phyloP scores from a whole-genome alignment of 2,113 vertebrate genomes.

The Aptenodytes patagonicus region DNA sequence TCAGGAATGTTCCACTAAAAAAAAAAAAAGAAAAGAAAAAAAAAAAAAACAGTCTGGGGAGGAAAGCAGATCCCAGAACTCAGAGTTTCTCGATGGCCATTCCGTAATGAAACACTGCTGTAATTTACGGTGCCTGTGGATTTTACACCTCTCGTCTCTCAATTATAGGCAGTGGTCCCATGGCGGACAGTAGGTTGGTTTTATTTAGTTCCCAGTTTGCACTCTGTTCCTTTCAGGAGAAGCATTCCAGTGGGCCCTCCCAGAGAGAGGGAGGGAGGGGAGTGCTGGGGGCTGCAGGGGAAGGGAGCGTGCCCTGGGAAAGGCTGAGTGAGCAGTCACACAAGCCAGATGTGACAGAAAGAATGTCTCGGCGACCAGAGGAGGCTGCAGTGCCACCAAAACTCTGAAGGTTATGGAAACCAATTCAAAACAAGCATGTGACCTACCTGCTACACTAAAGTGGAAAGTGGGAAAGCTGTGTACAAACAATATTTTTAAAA shows the following conservation, averaged over 20 bases:
- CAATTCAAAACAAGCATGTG: not conserved
- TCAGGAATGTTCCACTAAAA: not conserved
- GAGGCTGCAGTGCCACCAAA: not conserved
- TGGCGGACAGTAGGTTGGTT: not conserved
- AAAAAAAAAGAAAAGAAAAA: not conserved
- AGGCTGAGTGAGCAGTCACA: not conserved
- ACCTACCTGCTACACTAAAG: not conserved
- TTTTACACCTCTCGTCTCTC: not conserved
- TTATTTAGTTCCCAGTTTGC: not conserved
- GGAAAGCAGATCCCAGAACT: not conserved
- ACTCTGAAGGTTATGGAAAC: not conserved
- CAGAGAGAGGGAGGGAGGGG: not conserved
- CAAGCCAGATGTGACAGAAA: not conserved
- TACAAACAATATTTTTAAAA: not conserved
- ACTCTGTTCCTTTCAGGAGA: not conserved
- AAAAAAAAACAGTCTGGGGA: not conserved
- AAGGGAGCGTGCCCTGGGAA: not conserved
- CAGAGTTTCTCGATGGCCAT: not conserved
- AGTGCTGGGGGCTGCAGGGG: not conserved
- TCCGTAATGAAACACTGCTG: not conserved
- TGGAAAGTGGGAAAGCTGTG: not conserved
- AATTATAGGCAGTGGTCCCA: rapidly evolving
- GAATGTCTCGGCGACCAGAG: not conserved
- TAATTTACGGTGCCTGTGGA: not conserved
- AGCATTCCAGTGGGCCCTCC: not conserved